Conservation (phyloP, 53 echinoderm and acorn worm species). For the Paracentrotus lividus region DNA sequence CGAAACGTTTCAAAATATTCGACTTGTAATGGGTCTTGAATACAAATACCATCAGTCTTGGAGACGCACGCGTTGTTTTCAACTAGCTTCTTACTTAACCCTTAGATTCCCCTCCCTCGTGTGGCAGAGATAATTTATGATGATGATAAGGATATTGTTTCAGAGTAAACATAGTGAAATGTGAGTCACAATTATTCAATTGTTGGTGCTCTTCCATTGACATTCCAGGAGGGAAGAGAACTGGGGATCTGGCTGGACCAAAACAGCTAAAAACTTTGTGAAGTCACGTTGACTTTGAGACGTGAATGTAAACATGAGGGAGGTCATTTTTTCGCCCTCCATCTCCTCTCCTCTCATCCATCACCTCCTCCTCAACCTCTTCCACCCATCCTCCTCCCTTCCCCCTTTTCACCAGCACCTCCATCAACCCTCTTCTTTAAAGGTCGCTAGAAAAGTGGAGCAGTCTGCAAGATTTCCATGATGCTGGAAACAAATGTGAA, state of each 20-base stretch:
- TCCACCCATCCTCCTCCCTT: not conserved
- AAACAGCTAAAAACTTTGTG: not conserved
- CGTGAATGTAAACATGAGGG: constrained; percentile 25
- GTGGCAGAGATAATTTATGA: constrained; percentile 52
- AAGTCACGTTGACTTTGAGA: constrained; percentile 24
- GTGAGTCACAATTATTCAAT: constrained; percentile 63
- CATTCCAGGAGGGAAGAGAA: not conserved
- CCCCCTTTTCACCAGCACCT: not conserved
- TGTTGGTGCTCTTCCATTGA: constrained; percentile 46
- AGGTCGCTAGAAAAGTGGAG: too few species aligned
- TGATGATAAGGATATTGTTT: constrained; percentile 62
- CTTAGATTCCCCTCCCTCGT: constrained; percentile 24
- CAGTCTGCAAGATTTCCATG: too few species aligned
- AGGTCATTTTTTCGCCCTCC: not conserved
- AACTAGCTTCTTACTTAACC: not conserved
- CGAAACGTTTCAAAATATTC: not conserved
- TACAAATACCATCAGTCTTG: constrained; percentile 66
- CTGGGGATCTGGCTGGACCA: not conserved
- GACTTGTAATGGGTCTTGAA: constrained; percentile 33
- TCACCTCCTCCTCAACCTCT: not conserved
- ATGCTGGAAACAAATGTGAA: too few species aligned
- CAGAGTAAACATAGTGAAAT: constrained; percentile 52
- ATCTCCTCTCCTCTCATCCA: not conserved
- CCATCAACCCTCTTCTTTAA: too few species aligned
- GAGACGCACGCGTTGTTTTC: constrained; percentile 49